phyloP scores from a whole-genome alignment of 2,113 vertebrate genomes.

The Vanacampus margaritifer region DNA sequence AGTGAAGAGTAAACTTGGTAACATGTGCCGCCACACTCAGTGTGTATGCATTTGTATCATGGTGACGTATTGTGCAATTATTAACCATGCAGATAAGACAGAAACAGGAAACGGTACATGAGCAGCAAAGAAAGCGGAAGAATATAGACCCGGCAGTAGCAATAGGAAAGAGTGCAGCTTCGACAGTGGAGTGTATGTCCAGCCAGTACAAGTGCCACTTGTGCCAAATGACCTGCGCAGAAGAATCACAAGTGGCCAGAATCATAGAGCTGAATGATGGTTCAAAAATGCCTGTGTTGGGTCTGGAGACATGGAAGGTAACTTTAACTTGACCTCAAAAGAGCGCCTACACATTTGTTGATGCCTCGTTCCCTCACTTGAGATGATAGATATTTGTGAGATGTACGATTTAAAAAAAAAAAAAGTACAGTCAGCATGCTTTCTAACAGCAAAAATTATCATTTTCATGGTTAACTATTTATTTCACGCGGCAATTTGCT shows the following conservation, averaged over 20 bases:
- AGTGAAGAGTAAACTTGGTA: constrained; percentile 53
- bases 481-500: no score
- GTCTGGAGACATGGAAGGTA: constrained; percentile 74
- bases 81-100: constrained; percentile 46
- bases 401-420: no score
- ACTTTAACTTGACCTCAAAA: neutral
- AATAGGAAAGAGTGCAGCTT: constrained; percentile 30
- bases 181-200: neutral
- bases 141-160: constrained; percentile 34
- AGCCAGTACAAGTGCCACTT: neutral
- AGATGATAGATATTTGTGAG: no score
- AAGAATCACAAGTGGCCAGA: constrained; percentile 32
- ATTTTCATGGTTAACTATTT: no score
- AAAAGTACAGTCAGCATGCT: no score
- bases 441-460: no score
- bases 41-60: constrained; percentile 8
- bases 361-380: neutral
- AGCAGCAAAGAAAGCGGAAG: constrained; percentile 29
- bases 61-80: constrained; percentile 57
- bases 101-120: neutral
- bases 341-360: neutral
- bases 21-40: constrained; percentile 35
- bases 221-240: constrained; percentile 45
- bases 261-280: constrained; percentile 67
- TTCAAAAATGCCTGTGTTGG: constrained; percentile 69